Conservation (phyloP, 1,140 invertebrate genomes). For the Drepana arcuata region DNA sequence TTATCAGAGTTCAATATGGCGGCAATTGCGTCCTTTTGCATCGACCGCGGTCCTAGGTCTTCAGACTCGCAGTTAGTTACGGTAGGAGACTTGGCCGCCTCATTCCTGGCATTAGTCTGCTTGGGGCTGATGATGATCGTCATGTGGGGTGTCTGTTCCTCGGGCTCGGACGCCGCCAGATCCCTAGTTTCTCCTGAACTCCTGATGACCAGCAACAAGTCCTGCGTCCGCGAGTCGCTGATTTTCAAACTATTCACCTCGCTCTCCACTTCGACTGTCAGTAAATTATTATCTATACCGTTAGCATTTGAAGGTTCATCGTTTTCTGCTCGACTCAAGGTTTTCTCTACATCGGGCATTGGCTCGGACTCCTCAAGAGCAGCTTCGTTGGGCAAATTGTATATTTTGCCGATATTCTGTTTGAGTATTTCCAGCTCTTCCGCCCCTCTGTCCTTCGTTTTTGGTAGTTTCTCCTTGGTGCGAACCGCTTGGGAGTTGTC, state of each 20-base stretch:
- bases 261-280: conserved; percentile 34
- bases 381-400: conserved; percentile 13
- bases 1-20: conserved; percentile 28
- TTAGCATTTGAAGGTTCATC: conserved; percentile 1
- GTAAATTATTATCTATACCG: conserved; percentile 9
- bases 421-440: conserved; percentile 30
- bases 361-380: conserved; percentile 1
- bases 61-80: no score
- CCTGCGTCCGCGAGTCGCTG: conserved; percentile 13
- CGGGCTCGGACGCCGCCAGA: conserved; percentile 4
- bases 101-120: no score
- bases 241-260: conserved; percentile 15
- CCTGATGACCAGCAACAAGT: conserved; percentile 26
- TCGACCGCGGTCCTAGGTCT: no score
- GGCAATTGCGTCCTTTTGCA: conserved; percentile 30
- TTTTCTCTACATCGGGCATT: conserved; percentile 1
- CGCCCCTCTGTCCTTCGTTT: conserved; percentile 13
- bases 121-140: conserved; percentile 40
- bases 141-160: conserved; percentile 20
- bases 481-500: no score
- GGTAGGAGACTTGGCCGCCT: no score
- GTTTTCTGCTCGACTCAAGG: conserved; percentile 1
- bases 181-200: conserved; percentile 24
- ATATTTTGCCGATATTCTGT: conserved; percentile 31
- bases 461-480: no score